phyloP scores from a whole-genome alignment of 2,888 invertebrate species.

The Junonia oenone region DNA sequence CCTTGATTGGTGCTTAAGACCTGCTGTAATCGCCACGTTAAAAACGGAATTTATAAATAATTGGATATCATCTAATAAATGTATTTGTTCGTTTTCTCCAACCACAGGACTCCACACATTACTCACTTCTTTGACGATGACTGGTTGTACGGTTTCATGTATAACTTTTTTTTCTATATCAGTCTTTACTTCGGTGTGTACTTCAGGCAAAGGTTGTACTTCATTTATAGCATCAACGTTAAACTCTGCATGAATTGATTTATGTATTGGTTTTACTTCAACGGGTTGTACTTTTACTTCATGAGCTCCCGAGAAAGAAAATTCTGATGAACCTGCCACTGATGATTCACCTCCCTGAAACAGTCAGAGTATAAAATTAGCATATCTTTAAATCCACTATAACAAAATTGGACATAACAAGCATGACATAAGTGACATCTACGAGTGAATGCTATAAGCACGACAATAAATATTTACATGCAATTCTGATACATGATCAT shows the following conservation, averaged over 20 bases:
- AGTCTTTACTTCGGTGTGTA: conserved; percentile 20
- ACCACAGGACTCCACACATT: conserved; percentile 31
- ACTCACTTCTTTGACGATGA: conserved; percentile 65
- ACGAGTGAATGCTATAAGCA: background rate
- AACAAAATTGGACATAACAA: background rate
- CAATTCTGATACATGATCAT: conserved; percentile 1
- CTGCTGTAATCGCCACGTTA: conserved; percentile 33
- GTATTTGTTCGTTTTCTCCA: conserved; percentile 25
- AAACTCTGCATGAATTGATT: conserved; percentile 40
- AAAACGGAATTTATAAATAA: conserved; percentile 42
- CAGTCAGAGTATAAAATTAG: background rate
- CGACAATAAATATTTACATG: conserved; percentile 12
- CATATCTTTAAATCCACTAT: background rate
- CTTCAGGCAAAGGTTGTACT: conserved; percentile 28
- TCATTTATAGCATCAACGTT: conserved; percentile 38
- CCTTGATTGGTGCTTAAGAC: conserved; percentile 34
- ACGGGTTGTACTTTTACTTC: conserved; percentile 27
- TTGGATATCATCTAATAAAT: conserved; percentile 37
- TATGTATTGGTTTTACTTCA: conserved; percentile 52
- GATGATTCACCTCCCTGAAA: conserved; percentile 54
- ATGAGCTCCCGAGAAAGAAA: conserved; percentile 44
- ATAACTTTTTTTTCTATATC: conserved; percentile 20
- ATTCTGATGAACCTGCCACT: conserved; percentile 46
- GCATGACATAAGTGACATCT: background rate
- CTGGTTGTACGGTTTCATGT: conserved; percentile 34